Percentiles rank a stretch among this genome's conserved stretches.
Evolutionary conservation across 37 sponge, comb jelly and placozoan species (phyloP).

Genomic region (Geodia barretti): DNA sequence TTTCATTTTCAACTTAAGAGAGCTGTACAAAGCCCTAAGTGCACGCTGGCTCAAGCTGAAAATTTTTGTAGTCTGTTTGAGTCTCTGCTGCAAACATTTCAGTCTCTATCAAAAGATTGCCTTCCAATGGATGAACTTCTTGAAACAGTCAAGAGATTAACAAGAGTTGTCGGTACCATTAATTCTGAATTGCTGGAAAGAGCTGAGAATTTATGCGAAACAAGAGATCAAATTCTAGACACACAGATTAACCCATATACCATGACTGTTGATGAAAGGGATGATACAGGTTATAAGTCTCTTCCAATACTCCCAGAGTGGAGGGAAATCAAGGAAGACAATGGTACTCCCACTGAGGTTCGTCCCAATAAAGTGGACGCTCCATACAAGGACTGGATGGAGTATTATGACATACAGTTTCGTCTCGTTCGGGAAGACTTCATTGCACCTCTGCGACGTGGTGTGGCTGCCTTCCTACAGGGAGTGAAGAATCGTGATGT

Average conservation of each 20-base stretch:
- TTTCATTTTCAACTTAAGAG: slow-evolving; percentile 40
- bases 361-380: slow-evolving; percentile 63
- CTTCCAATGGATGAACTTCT: slow-evolving; percentile 41
- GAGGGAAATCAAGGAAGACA: slow-evolving; percentile 25
- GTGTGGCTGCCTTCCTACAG: slow-evolving; percentile 54
- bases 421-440: slow-evolving; percentile 88
- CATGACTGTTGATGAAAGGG: slow-evolving; percentile 29
- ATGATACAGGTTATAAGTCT: slow-evolving; percentile 44
- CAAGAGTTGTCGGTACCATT: not conserved
- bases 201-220: not conserved
- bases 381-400: slow-evolving; percentile 62
- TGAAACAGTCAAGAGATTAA: not conserved
- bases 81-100: slow-evolving; percentile 15
- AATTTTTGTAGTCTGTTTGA: slow-evolving; percentile 11
- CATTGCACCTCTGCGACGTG: slow-evolving; percentile 79
- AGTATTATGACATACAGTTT: slow-evolving; percentile 87
- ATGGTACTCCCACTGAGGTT: slow-evolving; percentile 33
- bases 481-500: slow-evolving; percentile 51
- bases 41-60: not conserved
- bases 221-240: not conserved
- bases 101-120: slow-evolving; percentile 17
- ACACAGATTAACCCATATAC: not conserved
- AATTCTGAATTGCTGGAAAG: not conserved
- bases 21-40: not conserved
- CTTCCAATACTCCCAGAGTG: slow-evolving; percentile 51